Evolutionary conservation across 2,113 vertebrate genomes (phyloP), one percentile per base, ranked within the genome.

Genomic region (Agelaius phoeniceus): DNA sequence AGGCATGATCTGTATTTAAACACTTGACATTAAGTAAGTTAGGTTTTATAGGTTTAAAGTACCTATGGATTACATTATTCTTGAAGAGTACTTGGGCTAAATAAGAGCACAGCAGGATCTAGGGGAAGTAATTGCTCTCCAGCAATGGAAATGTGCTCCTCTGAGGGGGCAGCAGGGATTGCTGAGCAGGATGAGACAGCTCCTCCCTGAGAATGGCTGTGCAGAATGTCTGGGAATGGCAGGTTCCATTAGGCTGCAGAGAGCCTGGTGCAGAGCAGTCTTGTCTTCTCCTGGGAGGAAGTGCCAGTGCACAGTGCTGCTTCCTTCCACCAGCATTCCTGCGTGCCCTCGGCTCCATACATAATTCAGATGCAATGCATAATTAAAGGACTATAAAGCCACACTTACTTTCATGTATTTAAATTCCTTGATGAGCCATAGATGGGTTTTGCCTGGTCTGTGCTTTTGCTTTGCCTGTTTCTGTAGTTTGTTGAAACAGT

Each of bases 341-440:
- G 79, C 5, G 0, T 85, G 71, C 90, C 80, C 66, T 93, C 65
- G 66, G 74, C 66, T 66, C 84, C 62, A 90, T 97, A 7, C 77
- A 88, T 93, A 93, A 97, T 96, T 93, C 97, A 97, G 49, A 22
- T 35, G 57, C 63, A 49, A 93, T 96, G 43, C 90, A 93, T 97
- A 94, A 97, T 96, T 97, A 59, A 96, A 91, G 78, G 30, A 17
- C 67, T 89, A 28, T 83, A 88, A 94, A 93, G 86, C 90, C 73
- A 76, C 35, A 37, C 68, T 98, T 82, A 69, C 73, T 96, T 93
- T 93, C 63, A 43, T 89, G 44, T 89, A 87, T 96, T 94, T 81
- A 90, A 87, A 86, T 89, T 57, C 63, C 83, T 90, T 65, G 55
- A 58, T 81, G 87, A 88, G 78, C n/a, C 69, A 66, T 63, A 22